A percentile compares a stretch with the other conserved stretches of the same genome.
phyloP scores from a whole-genome alignment of 1,140 invertebrate species.

The Diabrotica virgifera region DNA sequence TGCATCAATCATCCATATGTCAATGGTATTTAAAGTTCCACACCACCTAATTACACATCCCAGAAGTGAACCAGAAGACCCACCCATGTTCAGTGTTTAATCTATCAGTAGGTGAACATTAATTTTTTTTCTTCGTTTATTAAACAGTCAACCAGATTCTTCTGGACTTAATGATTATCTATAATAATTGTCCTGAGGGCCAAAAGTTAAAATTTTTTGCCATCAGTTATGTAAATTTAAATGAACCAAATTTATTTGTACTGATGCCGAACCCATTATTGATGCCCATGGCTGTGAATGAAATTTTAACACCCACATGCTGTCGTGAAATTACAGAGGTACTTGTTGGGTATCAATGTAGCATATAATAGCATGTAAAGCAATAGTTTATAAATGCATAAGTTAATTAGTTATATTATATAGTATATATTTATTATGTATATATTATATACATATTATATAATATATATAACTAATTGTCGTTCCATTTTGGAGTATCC shows the following conservation, averaged over 20 bases:
- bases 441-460: no score
- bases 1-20: neutral
- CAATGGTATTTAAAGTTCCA: neutral
- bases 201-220: neutral
- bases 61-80: neutral
- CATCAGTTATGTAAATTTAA: conserved; percentile 3
- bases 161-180: neutral
- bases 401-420: no score
- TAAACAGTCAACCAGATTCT: neutral
- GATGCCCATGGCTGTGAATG: neutral
- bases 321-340: neutral
- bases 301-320: neutral
- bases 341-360: neutral
- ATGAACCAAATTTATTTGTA: neutral
- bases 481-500: no score
- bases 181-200: neutral
- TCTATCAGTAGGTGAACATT: conserved; percentile 1
- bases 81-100: neutral
- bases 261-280: neutral
- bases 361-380: no score
- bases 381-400: no score
- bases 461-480: no score
- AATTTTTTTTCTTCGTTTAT: neutral
- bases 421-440: no score
- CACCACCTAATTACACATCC: neutral